Evolutionary conservation across 2,113 vertebrate genomes (phyloP), one percentile per base, ranked within the genome.

Genomic region (Ophthalmolycus amberensis): DNA sequence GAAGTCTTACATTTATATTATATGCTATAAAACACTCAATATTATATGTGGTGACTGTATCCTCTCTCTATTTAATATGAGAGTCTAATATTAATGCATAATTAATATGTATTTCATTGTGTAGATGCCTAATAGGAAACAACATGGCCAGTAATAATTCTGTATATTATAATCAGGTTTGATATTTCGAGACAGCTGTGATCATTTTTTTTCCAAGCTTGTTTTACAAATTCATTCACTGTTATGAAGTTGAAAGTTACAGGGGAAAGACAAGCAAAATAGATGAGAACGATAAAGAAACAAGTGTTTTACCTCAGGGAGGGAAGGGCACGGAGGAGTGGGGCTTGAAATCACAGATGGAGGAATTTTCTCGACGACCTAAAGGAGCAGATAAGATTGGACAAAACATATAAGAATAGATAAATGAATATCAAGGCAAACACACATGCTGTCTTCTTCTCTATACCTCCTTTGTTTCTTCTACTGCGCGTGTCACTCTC

Each of bases 301-400:
- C 18, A 69, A 38, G 40, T 60, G 50, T 82, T 92, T 93, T 95
- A 96, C 95, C 95, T 96, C 87, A 87, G 85, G 86, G 89, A 92
- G 90, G 88, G 88, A 86, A 84, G 89, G 89, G 85, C 83, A 90
- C 71, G 60, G 87, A 90, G 71, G 88, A 83, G 66, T 70, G 81
- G 79, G 86, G 75, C 72, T 89, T 85, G 84, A 88, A 88, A 95
- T 96, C 94, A 96, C 95, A 96, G 95, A 89, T 96, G 95, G 83
- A 96, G 95, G 89, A 96, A 96, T 94, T 96, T 96, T 94, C 95
- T 95, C 48, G 95, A 96, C 66, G 95, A 94, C 95, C 95, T 96
- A 75, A 75, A 84, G 74, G 60, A 84, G 65, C 72, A 93, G 62
- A 94, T 48, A 71, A 86, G 66, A 94, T 89, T 80, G 66, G 64